A percentile compares a stretch with the other conserved stretches of the same genome.
Evolutionary conservation across 23 tunicate species (phyloP).

Genomic region (Corella eumyota): DNA sequence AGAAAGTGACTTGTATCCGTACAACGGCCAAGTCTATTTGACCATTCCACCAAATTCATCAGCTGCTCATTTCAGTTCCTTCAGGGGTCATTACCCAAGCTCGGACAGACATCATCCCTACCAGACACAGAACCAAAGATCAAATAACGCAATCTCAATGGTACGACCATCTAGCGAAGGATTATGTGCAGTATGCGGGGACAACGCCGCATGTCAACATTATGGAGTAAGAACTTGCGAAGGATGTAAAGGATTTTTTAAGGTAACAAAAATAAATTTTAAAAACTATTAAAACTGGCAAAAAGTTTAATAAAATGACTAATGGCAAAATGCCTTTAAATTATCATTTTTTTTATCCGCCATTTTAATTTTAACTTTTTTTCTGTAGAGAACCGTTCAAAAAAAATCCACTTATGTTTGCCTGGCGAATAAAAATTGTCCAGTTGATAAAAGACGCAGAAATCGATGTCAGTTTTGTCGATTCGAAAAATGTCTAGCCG

Average conservation of each 20-base stretch:
- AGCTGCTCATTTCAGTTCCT: slow-evolving; percentile 22
- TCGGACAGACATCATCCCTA: slow-evolving; percentile 29
- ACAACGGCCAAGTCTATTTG: slow-evolving; percentile 58
- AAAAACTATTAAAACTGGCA: neutral
- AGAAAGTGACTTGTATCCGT: slow-evolving; percentile 15
- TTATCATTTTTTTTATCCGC: slow-evolving; percentile 1
- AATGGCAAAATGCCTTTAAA: neutral
- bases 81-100: slow-evolving; percentile 28
- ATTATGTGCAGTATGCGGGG: slow-evolving; percentile 94
- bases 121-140: slow-evolving; percentile 14
- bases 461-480: slow-evolving; percentile 97
- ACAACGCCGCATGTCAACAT: slow-evolving; percentile 97
- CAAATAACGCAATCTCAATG: slow-evolving; percentile 1
- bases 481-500: slow-evolving; percentile 93
- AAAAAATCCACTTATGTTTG: slow-evolving; percentile 94
- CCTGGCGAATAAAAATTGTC: slow-evolving; percentile 92
- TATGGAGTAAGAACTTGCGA: slow-evolving; percentile 98
- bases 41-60: slow-evolving; percentile 33
- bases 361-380: neutral
- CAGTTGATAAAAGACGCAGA: slow-evolving; percentile 84
- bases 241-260: slow-evolving; percentile 99
- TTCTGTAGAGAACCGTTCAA: slow-evolving; percentile 90
- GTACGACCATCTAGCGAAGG: slow-evolving; percentile 68
- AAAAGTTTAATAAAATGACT: neutral
- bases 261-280: no score